A percentile compares a stretch with the other conserved stretches of the same genome.
These are phyloP conservation scores for Alexandromys fortis DNA, from an alignment of 2,113 vertebrate species.

Conservation along the genomic window DNA sequence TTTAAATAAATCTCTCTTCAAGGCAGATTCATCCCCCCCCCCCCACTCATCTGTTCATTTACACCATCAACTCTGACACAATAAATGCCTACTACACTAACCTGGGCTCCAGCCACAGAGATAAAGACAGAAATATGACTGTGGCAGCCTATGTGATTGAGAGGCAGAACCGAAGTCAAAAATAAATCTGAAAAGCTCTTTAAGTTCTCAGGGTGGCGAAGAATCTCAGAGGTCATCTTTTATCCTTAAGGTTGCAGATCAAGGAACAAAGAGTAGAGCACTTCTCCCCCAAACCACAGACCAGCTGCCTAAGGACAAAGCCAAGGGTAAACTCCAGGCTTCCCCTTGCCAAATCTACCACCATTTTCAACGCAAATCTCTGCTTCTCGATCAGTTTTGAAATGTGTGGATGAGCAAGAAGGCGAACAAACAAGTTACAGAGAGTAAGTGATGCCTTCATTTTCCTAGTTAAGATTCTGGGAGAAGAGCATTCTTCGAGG, in stretches of 20 bases:
- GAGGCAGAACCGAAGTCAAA: background rate
- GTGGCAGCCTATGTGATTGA: background rate
- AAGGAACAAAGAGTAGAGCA: background rate
- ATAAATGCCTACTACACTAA: background rate
- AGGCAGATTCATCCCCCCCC: background rate
- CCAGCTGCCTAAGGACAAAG: background rate
- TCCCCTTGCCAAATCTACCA: background rate
- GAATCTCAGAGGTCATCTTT: background rate
- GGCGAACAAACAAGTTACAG: background rate
- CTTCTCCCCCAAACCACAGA: background rate
- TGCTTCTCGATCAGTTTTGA: background rate
- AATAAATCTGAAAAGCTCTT: background rate
- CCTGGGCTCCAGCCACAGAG: background rate
- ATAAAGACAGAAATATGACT: background rate
- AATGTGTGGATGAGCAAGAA: background rate
- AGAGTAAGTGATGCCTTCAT: constrained; percentile 58
- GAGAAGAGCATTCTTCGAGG: constrained; percentile 50
- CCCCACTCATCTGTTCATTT: background rate
- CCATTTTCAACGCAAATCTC: background rate
- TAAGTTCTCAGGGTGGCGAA: background rate
- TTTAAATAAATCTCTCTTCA: background rate
- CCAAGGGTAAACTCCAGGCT: background rate
- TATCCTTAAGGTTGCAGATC: background rate
- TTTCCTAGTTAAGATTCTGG: constrained; percentile 59
- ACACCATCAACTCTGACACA: background rate